Evolutionary conservation across 2,888 invertebrate genomes (phyloP).

Genomic region (Camponotus fellah): DNA sequence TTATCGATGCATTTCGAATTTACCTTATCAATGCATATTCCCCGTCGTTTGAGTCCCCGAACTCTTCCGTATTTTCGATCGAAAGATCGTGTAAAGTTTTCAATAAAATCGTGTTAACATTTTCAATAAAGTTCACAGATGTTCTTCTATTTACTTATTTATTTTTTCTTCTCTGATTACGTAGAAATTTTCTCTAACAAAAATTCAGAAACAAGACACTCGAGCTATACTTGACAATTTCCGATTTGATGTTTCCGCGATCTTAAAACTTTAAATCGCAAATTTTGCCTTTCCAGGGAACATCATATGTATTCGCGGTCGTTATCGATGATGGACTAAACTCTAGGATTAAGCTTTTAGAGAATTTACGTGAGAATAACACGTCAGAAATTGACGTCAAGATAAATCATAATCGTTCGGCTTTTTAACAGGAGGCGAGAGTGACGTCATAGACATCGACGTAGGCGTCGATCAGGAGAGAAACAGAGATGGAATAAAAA

Average conservation of each 20-base stretch:
- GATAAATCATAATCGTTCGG: neutral
- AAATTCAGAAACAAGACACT: neutral
- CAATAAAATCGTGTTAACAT: too few species aligned
- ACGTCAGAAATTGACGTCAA: slow-evolving; percentile 2
- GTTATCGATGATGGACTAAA: slow-evolving; percentile 8
- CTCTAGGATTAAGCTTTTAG: neutral
- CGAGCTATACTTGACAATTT: neutral
- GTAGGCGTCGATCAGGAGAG: neutral
- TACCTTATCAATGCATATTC: neutral
- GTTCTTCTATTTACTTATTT: neutral
- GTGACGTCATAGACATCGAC: neutral
- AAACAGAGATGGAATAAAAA: neutral
- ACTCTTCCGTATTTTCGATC: neutral
- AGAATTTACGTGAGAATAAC: neutral
- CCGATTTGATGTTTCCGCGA: neutral
- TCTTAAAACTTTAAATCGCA: neutral
- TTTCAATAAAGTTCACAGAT: slow-evolving; percentile 7
- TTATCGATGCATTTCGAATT: neutral
- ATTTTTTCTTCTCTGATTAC: too few species aligned
- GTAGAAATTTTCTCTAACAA: neutral
- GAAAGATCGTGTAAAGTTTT: neutral
- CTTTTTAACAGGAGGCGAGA: neutral
- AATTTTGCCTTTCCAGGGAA: neutral
- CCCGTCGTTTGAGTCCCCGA: neutral
- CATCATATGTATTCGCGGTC: neutral